phyloP scores from a whole-genome alignment of 2,797 vertebrate genomes.

The Morelia viridis region DNA sequence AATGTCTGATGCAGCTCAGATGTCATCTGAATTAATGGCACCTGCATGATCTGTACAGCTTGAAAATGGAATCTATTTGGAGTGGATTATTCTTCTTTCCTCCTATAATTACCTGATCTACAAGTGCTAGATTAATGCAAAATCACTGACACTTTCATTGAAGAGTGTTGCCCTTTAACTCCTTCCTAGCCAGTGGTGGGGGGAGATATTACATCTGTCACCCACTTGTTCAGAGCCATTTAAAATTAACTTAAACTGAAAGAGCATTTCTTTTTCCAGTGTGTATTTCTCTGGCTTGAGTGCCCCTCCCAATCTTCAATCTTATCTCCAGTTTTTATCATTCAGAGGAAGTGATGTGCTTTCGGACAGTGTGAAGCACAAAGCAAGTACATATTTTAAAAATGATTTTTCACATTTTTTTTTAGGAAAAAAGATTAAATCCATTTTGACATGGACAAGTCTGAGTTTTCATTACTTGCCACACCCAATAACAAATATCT shows the following conservation, averaged over 20 bases:
- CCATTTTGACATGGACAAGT: not conserved
- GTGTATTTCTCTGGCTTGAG: not conserved
- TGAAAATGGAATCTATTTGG: not conserved
- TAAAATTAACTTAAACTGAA: slow-evolving; percentile 27
- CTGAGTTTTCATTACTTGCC: not conserved
- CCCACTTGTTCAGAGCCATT: slow-evolving; percentile 27
- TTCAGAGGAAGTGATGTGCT: not conserved
- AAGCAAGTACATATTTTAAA: not conserved
- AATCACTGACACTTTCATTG: slow-evolving; percentile 31
- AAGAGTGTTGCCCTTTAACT: slow-evolving; percentile 43
- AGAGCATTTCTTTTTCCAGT: not conserved
- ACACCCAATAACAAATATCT: not conserved
- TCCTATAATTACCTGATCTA: slow-evolving; percentile 26
- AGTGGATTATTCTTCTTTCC: slow-evolving; percentile 19
- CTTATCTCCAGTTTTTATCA: not conserved
- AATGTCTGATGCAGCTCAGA: not conserved
- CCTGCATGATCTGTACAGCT: slow-evolving; percentile 1
- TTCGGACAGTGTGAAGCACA: not conserved
- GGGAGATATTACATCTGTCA: slow-evolving; percentile 54
- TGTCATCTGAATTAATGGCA: slow-evolving; percentile 1
- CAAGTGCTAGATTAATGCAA: not conserved
- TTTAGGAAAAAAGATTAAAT: not conserved
- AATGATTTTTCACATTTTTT: not conserved
- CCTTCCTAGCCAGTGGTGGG: slow-evolving; percentile 54
- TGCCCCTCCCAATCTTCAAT: not conserved